Conservation (phyloP, 64 coral and sea anemone genomes). For the Astreopora myriophthalma region DNA sequence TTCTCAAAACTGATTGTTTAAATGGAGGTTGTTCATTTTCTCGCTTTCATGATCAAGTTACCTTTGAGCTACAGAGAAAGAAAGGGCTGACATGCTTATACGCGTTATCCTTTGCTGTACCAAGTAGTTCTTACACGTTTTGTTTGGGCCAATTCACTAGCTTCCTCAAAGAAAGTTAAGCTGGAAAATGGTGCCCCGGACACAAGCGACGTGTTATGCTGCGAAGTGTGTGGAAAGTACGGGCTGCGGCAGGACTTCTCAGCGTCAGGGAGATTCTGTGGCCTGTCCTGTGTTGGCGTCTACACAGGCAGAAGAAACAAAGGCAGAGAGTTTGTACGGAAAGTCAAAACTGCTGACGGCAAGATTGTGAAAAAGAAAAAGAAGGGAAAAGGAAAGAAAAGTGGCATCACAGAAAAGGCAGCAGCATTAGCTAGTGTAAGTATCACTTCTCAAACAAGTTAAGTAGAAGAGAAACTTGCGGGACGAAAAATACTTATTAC, state of each 20-base stretch:
- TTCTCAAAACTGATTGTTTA: no score
- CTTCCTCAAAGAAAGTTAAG: slow-evolving; percentile 5
- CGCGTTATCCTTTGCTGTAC: background rate
- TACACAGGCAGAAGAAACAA: slow-evolving; percentile 96
- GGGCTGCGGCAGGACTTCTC: slow-evolving; percentile 87
- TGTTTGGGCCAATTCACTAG: background rate
- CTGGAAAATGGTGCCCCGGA: slow-evolving; percentile 20
- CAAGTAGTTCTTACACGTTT: background rate
- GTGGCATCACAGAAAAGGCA: slow-evolving; percentile 15
- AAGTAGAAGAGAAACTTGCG: background rate
- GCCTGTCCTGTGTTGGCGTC: slow-evolving; percentile 91
- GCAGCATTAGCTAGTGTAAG: background rate
- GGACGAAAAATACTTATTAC: no score
- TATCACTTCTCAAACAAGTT: background rate
- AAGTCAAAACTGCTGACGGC: slow-evolving; percentile 92
- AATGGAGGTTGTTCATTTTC: no score
- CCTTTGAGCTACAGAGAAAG: background rate
- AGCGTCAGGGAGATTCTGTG: slow-evolving; percentile 90
- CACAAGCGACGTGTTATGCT: slow-evolving; percentile 73
- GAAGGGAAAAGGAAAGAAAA: slow-evolving; percentile 85
- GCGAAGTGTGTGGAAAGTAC: slow-evolving; percentile 98
- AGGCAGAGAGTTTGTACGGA: slow-evolving; percentile 86
- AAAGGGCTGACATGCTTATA: no score
- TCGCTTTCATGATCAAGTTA: no score
- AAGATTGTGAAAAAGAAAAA: slow-evolving; percentile 96